Conservation (phyloP, 2,797 vertebrate genomes). For the Petrocephalus schoutedeni region DNA sequence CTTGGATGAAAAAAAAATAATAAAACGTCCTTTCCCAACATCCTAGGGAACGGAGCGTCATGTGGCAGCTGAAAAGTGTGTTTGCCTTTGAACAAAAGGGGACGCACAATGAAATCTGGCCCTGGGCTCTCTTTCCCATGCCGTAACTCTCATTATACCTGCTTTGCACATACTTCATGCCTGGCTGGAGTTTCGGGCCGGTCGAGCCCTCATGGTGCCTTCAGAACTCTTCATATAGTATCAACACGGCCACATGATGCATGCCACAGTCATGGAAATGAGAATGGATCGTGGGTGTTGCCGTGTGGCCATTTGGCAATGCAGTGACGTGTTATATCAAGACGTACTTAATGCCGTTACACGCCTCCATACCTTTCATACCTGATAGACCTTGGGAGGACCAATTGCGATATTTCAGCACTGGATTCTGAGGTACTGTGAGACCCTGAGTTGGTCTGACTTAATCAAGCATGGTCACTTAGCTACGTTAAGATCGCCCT, state of each 20-base stretch:
- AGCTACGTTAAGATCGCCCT: neutral
- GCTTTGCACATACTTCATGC: neutral
- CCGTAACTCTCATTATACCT: neutral
- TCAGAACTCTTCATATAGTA: neutral
- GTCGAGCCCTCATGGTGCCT: neutral
- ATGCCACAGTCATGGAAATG: too few relatives aligned
- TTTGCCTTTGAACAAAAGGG: conserved; percentile 1
- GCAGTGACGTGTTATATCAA: neutral
- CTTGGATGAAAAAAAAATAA: neutral
- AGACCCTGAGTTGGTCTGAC: neutral
- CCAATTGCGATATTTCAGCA: neutral
- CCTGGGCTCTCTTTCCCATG: neutral
- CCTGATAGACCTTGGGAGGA: neutral
- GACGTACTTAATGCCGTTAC: neutral
- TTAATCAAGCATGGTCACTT: neutral
- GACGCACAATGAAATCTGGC: neutral
- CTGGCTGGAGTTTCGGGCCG: neutral
- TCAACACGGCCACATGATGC: too few relatives aligned
- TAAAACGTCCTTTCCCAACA: neutral
- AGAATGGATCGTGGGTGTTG: neutral
- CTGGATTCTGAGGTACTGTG: neutral
- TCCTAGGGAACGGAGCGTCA: neutral
- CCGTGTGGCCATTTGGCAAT: neutral
- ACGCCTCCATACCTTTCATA: neutral
- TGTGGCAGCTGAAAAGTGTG: neutral